Conservation (phyloP, 2,888 invertebrate genomes). For the Baronia brevicornis region DNA sequence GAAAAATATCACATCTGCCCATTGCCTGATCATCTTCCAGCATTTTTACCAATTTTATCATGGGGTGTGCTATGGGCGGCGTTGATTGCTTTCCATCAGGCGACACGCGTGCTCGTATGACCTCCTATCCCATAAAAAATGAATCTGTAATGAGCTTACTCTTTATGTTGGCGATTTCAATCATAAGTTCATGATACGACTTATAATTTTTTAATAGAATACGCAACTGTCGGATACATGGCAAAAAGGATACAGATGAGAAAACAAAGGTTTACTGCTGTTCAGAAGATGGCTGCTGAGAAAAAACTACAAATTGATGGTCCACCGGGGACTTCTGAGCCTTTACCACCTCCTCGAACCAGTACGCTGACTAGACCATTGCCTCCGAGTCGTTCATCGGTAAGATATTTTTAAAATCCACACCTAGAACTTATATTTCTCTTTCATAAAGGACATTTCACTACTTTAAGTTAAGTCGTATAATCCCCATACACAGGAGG, state of each 20-base stretch:
- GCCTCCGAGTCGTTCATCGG: conserved; percentile 63
- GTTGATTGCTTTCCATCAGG: too few species aligned
- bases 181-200: conserved; percentile 8
- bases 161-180: conserved; percentile 16
- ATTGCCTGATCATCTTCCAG: too few species aligned
- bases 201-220: conserved; percentile 79
- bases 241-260: conserved; percentile 97
- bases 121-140: too few species aligned
- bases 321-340: conserved; percentile 77
- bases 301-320: conserved; percentile 89
- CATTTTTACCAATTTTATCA: too few species aligned
- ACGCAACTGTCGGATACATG: conserved; percentile 98
- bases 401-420: conserved; percentile 23
- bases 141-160: conserved; percentile 4
- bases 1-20: too few species aligned
- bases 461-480: conserved; percentile 25
- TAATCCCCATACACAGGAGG: conserved; percentile 80
- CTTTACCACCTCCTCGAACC: conserved; percentile 77
- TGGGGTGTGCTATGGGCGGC: too few species aligned
- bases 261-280: conserved; percentile 91
- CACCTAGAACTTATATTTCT: conserved; percentile 6
- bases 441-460: conserved; percentile 22
- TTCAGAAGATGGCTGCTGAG: conserved; percentile 93
- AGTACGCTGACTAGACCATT: conserved; percentile 78
- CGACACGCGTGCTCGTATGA: too few species aligned